Evolutionary conservation across 2,113 vertebrate species (phyloP).

Genomic region (Stercorarius parasiticus): DNA sequence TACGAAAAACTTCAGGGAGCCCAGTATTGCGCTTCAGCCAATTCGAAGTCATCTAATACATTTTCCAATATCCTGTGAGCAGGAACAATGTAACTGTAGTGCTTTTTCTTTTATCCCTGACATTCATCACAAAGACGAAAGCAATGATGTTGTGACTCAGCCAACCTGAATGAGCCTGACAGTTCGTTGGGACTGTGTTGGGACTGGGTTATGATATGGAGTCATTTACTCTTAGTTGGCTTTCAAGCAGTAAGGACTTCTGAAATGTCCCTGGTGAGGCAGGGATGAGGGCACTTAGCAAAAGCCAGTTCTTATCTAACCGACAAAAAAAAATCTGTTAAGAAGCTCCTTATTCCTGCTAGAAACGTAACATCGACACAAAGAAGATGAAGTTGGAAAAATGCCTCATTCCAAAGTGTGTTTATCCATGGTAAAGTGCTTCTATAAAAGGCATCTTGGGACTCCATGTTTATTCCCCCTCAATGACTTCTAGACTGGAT

Average conservation of each 20-base stretch:
- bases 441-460: conserved; percentile 46
- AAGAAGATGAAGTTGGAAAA: conserved; percentile 8
- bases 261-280: not conserved
- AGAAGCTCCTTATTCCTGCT: conserved; percentile 29
- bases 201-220: not conserved
- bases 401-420: conserved; percentile 21
- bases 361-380: not conserved
- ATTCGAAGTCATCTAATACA: not conserved
- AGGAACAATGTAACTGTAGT: conserved; percentile 41
- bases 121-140: conserved; percentile 38
- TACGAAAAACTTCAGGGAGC: not conserved
- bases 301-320: not conserved
- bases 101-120: conserved; percentile 48
- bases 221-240: conserved; percentile 9
- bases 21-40: not conserved
- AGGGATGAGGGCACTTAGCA: conserved; percentile 25
- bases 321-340: not conserved
- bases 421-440: conserved; percentile 43
- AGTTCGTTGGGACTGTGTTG: not conserved
- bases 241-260: conserved; percentile 35
- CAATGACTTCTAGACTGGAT: conserved; percentile 2
- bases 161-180: conserved; percentile 27
- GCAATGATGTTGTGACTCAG: conserved; percentile 59
- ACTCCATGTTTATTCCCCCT: conserved; percentile 19
- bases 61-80: conserved; percentile 47